phyloP scores from a whole-genome alignment of 2,113 vertebrate species.

The Struthio camelus region DNA sequence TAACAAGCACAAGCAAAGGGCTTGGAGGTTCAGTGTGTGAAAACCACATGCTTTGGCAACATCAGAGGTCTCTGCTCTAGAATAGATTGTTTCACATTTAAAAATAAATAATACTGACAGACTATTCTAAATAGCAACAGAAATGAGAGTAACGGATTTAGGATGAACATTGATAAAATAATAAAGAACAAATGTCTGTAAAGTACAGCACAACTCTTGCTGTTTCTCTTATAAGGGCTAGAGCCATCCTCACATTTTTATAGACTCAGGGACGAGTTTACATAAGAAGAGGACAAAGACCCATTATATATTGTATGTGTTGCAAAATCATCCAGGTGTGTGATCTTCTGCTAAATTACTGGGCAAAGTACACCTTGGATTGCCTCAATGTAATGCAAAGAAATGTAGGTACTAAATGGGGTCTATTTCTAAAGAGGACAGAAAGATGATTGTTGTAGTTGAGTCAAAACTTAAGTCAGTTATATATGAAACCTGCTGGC shows the following conservation, averaged over 20 bases:
- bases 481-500: not conserved
- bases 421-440: not conserved
- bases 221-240: not conserved
- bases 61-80: not conserved
- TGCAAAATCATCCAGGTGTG: not conserved
- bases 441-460: not conserved
- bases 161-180: not conserved
- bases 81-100: not conserved
- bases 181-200: not conserved
- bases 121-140: not conserved
- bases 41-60: not conserved
- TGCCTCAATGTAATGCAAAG: not conserved
- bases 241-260: not conserved
- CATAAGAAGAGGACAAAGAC: not conserved
- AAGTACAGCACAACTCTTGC: not conserved
- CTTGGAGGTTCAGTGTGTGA: not conserved
- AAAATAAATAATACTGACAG: not conserved
- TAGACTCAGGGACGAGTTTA: not conserved
- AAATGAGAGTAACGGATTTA: not conserved
- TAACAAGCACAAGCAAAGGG: not conserved
- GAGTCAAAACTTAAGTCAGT: not conserved
- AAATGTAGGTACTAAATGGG: not conserved
- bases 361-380: not conserved
- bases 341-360: not conserved
- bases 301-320: not conserved